A percentile compares a stretch with the other conserved stretches of the same genome.
phyloP scores from a whole-genome alignment of 2,797 vertebrate species.

The Cygnus olor region DNA sequence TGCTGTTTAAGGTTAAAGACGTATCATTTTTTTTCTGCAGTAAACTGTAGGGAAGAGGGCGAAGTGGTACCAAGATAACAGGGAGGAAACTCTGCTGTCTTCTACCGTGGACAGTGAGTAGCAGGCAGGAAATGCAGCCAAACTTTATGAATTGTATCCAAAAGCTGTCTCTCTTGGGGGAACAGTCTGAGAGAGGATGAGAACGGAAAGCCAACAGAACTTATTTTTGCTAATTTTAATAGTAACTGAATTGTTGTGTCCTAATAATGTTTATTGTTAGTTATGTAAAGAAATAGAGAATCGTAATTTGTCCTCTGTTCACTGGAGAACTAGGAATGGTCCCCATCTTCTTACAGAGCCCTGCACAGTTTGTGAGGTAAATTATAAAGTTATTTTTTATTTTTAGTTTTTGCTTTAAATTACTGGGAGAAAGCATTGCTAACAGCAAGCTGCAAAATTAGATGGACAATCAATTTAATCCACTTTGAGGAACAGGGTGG shows the following conservation, averaged over 20 bases:
- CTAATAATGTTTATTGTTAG: not conserved
- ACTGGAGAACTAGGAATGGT: not conserved
- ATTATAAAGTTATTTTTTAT: not conserved
- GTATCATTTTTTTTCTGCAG: not conserved
- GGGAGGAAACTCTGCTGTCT: not conserved
- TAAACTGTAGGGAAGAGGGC: not conserved
- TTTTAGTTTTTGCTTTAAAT: not conserved
- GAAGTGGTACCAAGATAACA: not conserved
- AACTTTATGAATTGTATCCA: not conserved
- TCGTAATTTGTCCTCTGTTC: not conserved
- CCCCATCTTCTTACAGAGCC: not conserved
- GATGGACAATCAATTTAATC: not conserved
- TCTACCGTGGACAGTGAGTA: not conserved
- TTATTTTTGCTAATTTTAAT: not conserved
- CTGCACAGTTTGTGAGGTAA: not conserved
- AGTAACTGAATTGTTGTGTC: not conserved
- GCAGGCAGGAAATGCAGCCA: not conserved
- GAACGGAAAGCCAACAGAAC: rapidly evolving
- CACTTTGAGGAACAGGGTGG: not conserved
- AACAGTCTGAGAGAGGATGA: not conserved
- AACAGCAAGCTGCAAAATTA: not conserved
- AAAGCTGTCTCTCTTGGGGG: not conserved
- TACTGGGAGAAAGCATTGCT: not conserved
- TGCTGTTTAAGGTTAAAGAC: not conserved
- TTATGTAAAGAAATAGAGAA: not conserved